Percentiles rank a stretch among this genome's conserved stretches.
These are phyloP conservation scores for Drosophila rellima DNA, from an alignment of 2,888 invertebrate genomes.

Conservation along the genomic window DNA sequence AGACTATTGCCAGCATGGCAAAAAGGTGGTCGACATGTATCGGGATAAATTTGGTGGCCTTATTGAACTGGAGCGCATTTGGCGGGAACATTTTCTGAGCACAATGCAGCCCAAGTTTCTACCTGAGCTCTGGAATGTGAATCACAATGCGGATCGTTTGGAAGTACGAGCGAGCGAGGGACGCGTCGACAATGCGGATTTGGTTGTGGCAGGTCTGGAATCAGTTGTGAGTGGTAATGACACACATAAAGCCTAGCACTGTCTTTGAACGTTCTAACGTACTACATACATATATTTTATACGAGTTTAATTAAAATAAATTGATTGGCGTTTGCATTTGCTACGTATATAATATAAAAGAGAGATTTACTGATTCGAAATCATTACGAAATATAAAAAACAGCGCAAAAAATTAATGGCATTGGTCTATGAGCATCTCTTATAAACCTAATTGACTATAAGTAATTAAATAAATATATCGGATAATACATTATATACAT, in stretches of 20 bases:
- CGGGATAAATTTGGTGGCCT: conserved; percentile 87
- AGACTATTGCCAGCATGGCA: conserved; percentile 87
- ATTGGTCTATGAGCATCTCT: conserved; percentile 49
- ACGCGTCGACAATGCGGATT: conserved; percentile 85
- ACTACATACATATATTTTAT: conserved; percentile 27
- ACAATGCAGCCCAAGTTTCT: conserved; percentile 90
- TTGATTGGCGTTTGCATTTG: conserved; percentile 37
- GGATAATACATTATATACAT: conserved; percentile 42
- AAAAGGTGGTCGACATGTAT: conserved; percentile 88
- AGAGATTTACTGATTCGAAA: conserved; percentile 33
- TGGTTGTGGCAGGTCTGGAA: conserved; percentile 83
- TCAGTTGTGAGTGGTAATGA: conserved; percentile 18
- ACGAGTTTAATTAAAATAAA: conserved; percentile 48
- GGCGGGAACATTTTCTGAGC: conserved; percentile 91
- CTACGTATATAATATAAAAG: conserved; percentile 37
- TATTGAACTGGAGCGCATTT: conserved; percentile 89
- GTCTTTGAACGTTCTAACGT: conserved; percentile 19
- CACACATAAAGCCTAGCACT: conserved; percentile 19
- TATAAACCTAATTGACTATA: conserved; percentile 39
- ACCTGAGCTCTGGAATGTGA: conserved; percentile 92
- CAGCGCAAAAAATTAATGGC: conserved; percentile 46
- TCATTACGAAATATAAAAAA: conserved; percentile 18
- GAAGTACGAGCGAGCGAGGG: conserved; percentile 87
- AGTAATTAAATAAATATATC: conserved; percentile 26
- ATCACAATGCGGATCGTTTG: conserved; percentile 89